Base-by-base conservation (phyloP, 2,113 vertebrate species). In the Rhodinocichla rosea region DNA sequence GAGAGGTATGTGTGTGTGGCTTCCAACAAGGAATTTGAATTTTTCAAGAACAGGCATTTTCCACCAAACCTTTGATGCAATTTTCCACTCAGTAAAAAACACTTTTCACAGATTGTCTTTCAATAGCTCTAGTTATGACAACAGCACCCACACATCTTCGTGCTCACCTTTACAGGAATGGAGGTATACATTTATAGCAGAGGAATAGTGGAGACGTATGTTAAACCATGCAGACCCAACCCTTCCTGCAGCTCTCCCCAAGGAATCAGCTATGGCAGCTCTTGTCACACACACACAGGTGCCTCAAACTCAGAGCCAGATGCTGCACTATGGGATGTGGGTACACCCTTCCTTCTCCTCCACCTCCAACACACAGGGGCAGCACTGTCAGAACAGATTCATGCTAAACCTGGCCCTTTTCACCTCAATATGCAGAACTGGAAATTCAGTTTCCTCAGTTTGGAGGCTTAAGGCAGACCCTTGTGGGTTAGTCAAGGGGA, bases 241-340 rank as follows among this genome's bases (percentile, higher is more conserved):
- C 39, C 32, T 47, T 39, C 67, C 83, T 39, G 59, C 45, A 60
- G 16, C 33, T 16, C 22, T 39, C 32, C 27, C 23, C 45, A n/a
- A 30, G 33, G 32, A 71, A 15, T 3, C 42, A 49, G 32, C 40
- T 47, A 4, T 10, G 44, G 57, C 71, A 75, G 0, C 14, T 44
- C 30, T 40, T 47, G 52, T 68, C 16, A 12, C n/a, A 9, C 15
- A n/a, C 27, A 30, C 28, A 13, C 7, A 47, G 44, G 33, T 24
- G 26, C 27, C 71, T 39, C n/a, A 26, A 35, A 57, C 40, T 28
- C 62, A 62, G 67, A 44, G 23, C 12, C 59, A 80, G 33, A 7
- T 6, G 20, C 35, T 70, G 28, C 17, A 6, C 33, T n/a, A 9
- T 2, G 2, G 39, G 32, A 12, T 0, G 0, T 32, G 26, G n/a